phyloP scores from a whole-genome alignment of 2,113 vertebrate genomes.

The Gavia stellata region DNA sequence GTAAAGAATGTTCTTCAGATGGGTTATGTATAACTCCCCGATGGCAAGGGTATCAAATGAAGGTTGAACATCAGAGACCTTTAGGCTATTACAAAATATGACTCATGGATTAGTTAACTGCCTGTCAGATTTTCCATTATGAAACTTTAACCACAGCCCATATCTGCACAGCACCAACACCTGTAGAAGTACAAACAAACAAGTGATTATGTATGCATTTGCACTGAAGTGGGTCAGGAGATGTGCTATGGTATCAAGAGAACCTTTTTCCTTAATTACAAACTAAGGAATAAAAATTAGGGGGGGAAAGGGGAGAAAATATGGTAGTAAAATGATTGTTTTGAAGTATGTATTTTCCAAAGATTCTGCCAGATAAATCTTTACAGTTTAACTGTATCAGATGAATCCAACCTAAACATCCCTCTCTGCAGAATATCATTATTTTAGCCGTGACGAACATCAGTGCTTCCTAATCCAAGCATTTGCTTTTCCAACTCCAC shows the following conservation, averaged over 20 bases:
- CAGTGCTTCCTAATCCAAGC: background rate
- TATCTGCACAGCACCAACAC: slow-evolving; percentile 35
- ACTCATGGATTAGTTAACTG: slow-evolving; percentile 56
- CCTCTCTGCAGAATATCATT: background rate
- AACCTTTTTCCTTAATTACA: background rate
- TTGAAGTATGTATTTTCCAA: background rate
- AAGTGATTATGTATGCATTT: background rate
- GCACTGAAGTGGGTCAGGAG: slow-evolving; percentile 4
- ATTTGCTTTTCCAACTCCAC: background rate
- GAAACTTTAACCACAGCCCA: slow-evolving; percentile 44
- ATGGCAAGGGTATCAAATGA: slow-evolving; percentile 58
- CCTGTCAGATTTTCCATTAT: slow-evolving; percentile 63
- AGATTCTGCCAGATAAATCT: background rate
- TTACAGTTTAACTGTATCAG: background rate
- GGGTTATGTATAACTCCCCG: slow-evolving; percentile 40
- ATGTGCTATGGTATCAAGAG: background rate
- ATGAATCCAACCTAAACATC: background rate
- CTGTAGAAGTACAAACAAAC: slow-evolving; percentile 42
- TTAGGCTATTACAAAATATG: slow-evolving; percentile 58
- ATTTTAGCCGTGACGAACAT: background rate
- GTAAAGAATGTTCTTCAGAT: slow-evolving; percentile 50
- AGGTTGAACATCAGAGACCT: slow-evolving; percentile 61
- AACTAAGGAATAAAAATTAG: background rate
- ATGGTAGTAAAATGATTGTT: background rate
- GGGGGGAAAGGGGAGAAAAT: background rate